Conservation (phyloP, 2,797 vertebrate genomes). For the Psittacula derbiana region DNA sequence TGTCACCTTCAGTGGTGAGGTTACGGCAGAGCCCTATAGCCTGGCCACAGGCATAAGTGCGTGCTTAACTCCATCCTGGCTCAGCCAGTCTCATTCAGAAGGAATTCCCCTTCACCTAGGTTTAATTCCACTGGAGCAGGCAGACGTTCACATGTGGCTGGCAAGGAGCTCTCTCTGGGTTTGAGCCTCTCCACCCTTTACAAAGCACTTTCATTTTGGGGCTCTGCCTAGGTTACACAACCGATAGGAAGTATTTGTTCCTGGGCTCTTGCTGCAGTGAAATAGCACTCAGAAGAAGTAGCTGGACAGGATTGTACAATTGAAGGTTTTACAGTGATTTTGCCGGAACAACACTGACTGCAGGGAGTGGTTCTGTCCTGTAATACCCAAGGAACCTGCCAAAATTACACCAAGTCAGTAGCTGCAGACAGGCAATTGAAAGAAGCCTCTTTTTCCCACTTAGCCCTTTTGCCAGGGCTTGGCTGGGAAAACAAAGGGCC, state of each 20-base stretch:
- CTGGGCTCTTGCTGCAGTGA: neutral
- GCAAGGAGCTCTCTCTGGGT: neutral
- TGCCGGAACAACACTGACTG: neutral
- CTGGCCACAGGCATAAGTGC: neutral
- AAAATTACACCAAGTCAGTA: neutral
- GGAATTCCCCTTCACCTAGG: neutral
- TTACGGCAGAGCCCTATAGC: neutral
- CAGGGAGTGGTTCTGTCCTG: neutral
- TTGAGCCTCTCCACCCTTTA: neutral
- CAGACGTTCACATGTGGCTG: neutral
- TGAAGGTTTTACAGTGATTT: neutral
- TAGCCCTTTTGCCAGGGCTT: neutral
- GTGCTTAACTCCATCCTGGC: fast-evolving
- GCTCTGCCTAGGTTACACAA: neutral
- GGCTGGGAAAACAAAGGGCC: neutral
- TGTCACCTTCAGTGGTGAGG: neutral
- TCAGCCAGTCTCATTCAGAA: neutral
- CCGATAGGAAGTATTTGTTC: neutral
- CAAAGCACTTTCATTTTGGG: neutral
- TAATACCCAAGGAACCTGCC: neutral
- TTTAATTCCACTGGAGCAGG: neutral
- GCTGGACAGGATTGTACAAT: neutral
- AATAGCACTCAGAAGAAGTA: neutral
- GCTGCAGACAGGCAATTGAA: neutral
- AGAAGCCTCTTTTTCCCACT: neutral